Evolutionary conservation across 1,140 invertebrate species (phyloP).

Genomic region (Bombus superbus): DNA sequence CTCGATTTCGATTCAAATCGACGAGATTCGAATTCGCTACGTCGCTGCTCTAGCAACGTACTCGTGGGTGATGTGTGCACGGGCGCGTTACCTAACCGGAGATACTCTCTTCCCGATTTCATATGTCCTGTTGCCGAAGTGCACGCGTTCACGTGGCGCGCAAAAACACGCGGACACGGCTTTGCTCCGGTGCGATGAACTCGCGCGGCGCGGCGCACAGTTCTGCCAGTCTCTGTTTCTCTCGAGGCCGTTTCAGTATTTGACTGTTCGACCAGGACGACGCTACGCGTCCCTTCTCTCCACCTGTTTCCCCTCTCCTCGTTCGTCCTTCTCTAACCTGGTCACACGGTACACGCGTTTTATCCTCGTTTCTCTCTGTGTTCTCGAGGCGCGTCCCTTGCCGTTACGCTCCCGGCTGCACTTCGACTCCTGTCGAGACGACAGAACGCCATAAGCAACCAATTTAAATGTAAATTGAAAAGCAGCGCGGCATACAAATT

Average conservation of each 20-base stretch:
- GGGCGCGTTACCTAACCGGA: neutral
- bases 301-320: neutral
- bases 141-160: constrained; percentile 27
- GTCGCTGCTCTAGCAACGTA: neutral
- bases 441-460: constrained; percentile 83
- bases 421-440: constrained; percentile 82
- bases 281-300: neutral
- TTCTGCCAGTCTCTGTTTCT: constrained; percentile 54
- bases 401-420: constrained; percentile 57
- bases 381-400: constrained; percentile 16
- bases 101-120: neutral
- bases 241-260: constrained; percentile 67
- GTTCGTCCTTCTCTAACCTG: neutral
- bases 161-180: constrained; percentile 13
- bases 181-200: constrained; percentile 60
- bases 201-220: constrained; percentile 32
- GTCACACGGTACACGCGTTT: neutral
- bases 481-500: constrained; percentile 83
- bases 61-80: neutral
- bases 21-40: neutral
- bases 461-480: constrained; percentile 85
- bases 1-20: neutral
- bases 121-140: neutral
- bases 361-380: neutral
- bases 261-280: constrained; percentile 63